Conservation (phyloP, 2,888 invertebrate species). For the Drosophila greeni region DNA sequence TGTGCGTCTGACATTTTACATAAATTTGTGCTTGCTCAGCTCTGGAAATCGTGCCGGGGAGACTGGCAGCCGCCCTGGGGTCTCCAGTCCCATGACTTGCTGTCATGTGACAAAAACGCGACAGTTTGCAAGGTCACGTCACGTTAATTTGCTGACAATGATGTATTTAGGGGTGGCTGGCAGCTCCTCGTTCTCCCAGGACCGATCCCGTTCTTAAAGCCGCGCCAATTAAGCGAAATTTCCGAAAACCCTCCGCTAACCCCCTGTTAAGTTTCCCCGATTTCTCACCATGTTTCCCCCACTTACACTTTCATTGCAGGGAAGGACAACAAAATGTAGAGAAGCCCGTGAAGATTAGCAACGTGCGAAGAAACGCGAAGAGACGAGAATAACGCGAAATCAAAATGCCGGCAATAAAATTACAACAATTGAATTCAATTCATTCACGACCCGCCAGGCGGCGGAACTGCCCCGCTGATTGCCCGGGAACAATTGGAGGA, state of each 20-base stretch:
- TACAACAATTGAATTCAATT: conserved; percentile 61
- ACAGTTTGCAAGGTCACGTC: conserved; percentile 75
- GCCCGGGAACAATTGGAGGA: conserved; percentile 28
- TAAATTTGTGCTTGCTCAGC: conserved; percentile 66
- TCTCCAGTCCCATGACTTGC: conserved; percentile 48
- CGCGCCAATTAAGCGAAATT: conserved; percentile 59
- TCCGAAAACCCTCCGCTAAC: conserved; percentile 34
- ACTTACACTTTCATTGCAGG: conserved; percentile 50
- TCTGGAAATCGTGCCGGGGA: conserved; percentile 56
- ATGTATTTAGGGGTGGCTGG: conserved; percentile 56
- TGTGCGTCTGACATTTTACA: conserved; percentile 64
- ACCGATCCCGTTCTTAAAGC: conserved; percentile 51
- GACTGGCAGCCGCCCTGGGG: conserved; percentile 20
- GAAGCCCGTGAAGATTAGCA: conserved; percentile 17
- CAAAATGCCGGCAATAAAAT: conserved; percentile 70
- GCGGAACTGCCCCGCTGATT: conserved; percentile 45
- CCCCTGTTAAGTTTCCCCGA: conserved; percentile 44
- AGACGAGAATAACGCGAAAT: conserved; percentile 28
- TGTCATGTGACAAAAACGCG: conserved; percentile 69
- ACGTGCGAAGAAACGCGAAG: conserved; percentile 33
- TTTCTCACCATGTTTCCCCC: conserved; percentile 23
- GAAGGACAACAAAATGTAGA: conserved; percentile 33
- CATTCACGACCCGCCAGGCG: conserved; percentile 42
- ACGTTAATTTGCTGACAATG: conserved; percentile 75
- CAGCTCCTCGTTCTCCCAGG: conserved; percentile 2